A percentile compares a stretch with the other conserved stretches of the same genome.
These are phyloP conservation scores for Andrena dorsata DNA, from an alignment of 2,888 invertebrate genomes.

Conservation along the genomic window DNA sequence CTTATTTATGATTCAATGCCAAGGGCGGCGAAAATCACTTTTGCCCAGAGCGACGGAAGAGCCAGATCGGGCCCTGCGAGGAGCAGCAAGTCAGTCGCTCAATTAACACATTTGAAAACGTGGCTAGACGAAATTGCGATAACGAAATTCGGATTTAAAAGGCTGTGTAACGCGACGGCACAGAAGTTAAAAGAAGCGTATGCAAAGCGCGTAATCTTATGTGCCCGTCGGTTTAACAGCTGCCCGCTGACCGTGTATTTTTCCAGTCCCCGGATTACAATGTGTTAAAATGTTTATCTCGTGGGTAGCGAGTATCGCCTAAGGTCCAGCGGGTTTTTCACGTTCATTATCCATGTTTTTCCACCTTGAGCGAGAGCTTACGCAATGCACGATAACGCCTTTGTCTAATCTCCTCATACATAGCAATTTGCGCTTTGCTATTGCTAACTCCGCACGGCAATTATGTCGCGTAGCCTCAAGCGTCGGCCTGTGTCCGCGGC, in stretches of 20 bases:
- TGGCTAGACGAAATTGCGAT: too few relatives aligned
- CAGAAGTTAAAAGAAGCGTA: too few relatives aligned
- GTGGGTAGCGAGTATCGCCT: background rate
- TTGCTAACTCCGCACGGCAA: slow-evolving; percentile 4
- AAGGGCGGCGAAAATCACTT: too few relatives aligned
- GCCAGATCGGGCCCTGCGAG: too few relatives aligned
- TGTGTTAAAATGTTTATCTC: background rate
- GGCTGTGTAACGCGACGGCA: too few relatives aligned
- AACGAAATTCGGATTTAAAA: too few relatives aligned
- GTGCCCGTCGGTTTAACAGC: background rate
- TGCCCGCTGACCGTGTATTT: background rate
- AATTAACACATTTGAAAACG: too few relatives aligned
- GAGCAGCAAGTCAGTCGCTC: too few relatives aligned
- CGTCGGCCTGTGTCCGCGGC: background rate
- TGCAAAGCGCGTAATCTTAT: too few relatives aligned
- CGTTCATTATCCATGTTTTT: background rate
- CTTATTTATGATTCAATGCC: too few relatives aligned
- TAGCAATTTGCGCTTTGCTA: background rate
- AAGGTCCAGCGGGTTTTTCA: background rate
- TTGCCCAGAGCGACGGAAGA: too few relatives aligned
- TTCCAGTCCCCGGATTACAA: background rate
- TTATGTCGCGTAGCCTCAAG: slow-evolving; percentile 7
- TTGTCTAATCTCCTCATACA: slow-evolving; percentile 1
- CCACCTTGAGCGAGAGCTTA: slow-evolving; percentile 4
- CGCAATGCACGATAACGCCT: slow-evolving; percentile 2